These are phyloP conservation scores for Apocheima hispidaria DNA, from an alignment of 2,888 invertebrate species.

Conservation along the genomic window DNA sequence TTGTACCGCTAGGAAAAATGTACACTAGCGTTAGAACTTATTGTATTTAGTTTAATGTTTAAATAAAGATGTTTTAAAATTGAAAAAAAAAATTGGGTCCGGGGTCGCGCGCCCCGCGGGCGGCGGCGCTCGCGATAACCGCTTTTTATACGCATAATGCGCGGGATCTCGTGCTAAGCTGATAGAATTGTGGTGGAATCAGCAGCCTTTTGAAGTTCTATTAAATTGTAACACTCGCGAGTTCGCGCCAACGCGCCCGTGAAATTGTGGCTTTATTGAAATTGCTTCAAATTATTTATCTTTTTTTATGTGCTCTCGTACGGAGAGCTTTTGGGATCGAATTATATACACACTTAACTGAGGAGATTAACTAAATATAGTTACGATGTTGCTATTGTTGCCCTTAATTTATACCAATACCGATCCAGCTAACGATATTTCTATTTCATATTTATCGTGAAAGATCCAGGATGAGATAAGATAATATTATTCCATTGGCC, in stretches of 20 bases:
- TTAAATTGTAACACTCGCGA: conserved; percentile 84
- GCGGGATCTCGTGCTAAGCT: conserved; percentile 83
- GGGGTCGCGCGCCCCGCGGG: conserved; percentile 52
- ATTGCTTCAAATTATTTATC: conserved; percentile 77
- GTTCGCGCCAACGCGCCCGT: conserved; percentile 81
- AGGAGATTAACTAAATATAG: neutral
- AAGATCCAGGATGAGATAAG: too few species aligned
- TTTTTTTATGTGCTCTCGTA: conserved; percentile 56
- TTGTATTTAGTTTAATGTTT: too few species aligned
- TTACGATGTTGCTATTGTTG: neutral
- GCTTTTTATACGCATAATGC: conserved; percentile 85
- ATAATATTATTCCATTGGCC: too few species aligned
- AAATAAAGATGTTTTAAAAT: too few species aligned
- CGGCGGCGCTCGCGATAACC: conserved; percentile 71
- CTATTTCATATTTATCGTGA: too few species aligned
- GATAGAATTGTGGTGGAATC: conserved; percentile 85
- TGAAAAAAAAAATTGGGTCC: too few species aligned
- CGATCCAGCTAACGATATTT: too few species aligned
- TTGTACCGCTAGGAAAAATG: too few species aligned
- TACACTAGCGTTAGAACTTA: too few species aligned
- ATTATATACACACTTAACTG: neutral
- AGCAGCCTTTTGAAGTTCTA: conserved; percentile 85
- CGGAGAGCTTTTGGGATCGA: conserved; percentile 36
- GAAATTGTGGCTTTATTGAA: conserved; percentile 84
- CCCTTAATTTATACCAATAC: neutral